Evolutionary conservation across 1,140 invertebrate genomes (phyloP).

Genomic region (Scylla paramamosain): DNA sequence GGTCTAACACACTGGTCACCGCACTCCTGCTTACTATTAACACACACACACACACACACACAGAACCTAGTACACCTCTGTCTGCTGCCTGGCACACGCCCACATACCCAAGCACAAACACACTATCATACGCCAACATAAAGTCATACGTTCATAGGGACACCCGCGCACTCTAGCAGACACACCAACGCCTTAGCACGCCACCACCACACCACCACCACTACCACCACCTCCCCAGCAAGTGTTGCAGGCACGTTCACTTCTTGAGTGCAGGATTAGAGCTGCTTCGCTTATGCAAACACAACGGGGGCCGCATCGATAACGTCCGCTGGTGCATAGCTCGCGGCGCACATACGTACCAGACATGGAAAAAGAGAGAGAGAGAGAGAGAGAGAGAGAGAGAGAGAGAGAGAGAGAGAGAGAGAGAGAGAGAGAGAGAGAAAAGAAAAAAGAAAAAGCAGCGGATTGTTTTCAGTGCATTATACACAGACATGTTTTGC

Average conservation of each 20-base stretch:
- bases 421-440: too few relatives aligned
- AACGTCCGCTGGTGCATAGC: background rate
- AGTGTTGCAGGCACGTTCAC: background rate
- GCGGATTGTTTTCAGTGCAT: too few relatives aligned
- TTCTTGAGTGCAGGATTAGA: background rate
- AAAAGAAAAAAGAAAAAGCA: too few relatives aligned
- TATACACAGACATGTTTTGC: background rate
- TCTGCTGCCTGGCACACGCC: background rate
- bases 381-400: too few relatives aligned
- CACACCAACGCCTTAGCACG: background rate
- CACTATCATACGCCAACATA: background rate
- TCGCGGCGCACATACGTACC: background rate
- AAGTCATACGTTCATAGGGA: background rate
- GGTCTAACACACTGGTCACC: background rate
- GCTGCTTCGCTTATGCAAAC: slow-evolving; percentile 18
- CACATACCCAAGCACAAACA: background rate
- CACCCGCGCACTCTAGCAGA: background rate
- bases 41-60: slow-evolving; percentile 35
- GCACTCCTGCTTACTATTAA: background rate
- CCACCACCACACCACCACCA: background rate
- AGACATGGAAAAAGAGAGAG: background rate
- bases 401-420: background rate
- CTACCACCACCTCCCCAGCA: too few relatives aligned
- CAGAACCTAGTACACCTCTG: background rate
- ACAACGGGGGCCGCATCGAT: background rate